A percentile compares a stretch with the other conserved stretches of the same genome.
phyloP scores from a whole-genome alignment of 2,113 vertebrate genomes.

The Orycteropus afer region DNA sequence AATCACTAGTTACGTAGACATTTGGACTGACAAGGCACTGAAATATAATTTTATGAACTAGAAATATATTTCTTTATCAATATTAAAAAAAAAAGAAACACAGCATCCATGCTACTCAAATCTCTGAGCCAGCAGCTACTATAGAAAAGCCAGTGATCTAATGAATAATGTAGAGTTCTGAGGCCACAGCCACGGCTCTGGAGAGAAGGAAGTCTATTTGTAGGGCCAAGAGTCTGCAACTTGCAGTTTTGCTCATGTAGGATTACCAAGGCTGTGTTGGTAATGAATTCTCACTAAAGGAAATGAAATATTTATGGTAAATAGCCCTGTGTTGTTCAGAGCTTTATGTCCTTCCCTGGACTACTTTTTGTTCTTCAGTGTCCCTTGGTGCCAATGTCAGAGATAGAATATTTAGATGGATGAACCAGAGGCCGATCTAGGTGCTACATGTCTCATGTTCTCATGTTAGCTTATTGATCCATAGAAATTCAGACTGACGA shows the following conservation, averaged over 20 bases:
- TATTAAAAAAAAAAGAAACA: constrained; percentile 32
- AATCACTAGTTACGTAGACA: constrained; percentile 60
- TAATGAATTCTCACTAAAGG: constrained; percentile 56
- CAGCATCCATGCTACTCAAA: neutral
- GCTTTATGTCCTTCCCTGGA: neutral
- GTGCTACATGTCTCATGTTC: neutral
- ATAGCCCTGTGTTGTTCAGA: neutral
- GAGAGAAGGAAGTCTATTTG: neutral
- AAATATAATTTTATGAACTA: constrained; percentile 64
- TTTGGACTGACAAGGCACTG: constrained; percentile 57
- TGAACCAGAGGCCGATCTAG: neutral
- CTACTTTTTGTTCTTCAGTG: constrained; percentile 17
- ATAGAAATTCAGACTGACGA: constrained; percentile 16
- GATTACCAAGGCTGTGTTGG: neutral
- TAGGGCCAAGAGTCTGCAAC: rapidly evolving
- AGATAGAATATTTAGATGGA: constrained; percentile 17
- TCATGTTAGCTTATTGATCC: neutral
- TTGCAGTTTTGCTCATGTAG: neutral
- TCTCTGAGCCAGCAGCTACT: constrained; percentile 49
- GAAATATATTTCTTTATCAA: constrained; percentile 64
- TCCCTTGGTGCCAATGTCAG: constrained; percentile 2
- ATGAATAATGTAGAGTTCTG: neutral
- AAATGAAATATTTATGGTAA: constrained; percentile 53
- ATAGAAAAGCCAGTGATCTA: neutral
- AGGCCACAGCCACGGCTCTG: neutral